Evolutionary conservation across 1,140 invertebrate species (phyloP).

Genomic region (Formica selysi): DNA sequence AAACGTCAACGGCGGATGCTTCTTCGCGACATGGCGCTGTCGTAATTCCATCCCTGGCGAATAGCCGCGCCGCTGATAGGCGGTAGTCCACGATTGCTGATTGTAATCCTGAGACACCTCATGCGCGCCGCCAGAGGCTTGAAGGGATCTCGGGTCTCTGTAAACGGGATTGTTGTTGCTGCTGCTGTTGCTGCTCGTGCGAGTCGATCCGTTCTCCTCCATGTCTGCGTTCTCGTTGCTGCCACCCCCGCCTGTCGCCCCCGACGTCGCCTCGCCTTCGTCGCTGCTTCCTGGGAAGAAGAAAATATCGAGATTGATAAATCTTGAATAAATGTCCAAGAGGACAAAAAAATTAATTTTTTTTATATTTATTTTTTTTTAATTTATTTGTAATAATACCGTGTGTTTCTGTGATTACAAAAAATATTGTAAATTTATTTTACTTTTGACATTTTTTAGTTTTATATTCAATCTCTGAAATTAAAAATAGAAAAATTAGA

Average conservation of each 20-base stretch:
- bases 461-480: not conserved
- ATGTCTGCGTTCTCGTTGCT: slow-evolving; percentile 77
- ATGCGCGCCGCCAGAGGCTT: slow-evolving; percentile 65
- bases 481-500: not conserved
- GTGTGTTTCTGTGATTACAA: not conserved
- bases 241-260: slow-evolving; percentile 68
- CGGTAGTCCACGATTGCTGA: slow-evolving; percentile 63
- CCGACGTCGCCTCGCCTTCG: slow-evolving; percentile 81
- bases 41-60: slow-evolving; percentile 71
- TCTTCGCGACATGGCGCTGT: slow-evolving; percentile 67
- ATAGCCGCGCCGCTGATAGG: slow-evolving; percentile 67
- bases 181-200: slow-evolving; percentile 68
- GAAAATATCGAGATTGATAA: not conserved
- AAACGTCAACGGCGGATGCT: slow-evolving; percentile 58
- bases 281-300: slow-evolving; percentile 83
- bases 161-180: slow-evolving; percentile 70
- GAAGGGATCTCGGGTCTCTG: slow-evolving; percentile 74
- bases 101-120: slow-evolving; percentile 75
- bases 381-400: slow-evolving; percentile 2
- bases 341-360: not conserved
- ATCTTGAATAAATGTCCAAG: not conserved
- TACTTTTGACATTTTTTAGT: not conserved
- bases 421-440: not conserved
- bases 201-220: slow-evolving; percentile 82
- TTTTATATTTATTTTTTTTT: not conserved